Evolutionary conservation across 2,797 vertebrate genomes (phyloP), one percentile per base, ranked within the genome.

Genomic region (Diglossa cyanea): DNA sequence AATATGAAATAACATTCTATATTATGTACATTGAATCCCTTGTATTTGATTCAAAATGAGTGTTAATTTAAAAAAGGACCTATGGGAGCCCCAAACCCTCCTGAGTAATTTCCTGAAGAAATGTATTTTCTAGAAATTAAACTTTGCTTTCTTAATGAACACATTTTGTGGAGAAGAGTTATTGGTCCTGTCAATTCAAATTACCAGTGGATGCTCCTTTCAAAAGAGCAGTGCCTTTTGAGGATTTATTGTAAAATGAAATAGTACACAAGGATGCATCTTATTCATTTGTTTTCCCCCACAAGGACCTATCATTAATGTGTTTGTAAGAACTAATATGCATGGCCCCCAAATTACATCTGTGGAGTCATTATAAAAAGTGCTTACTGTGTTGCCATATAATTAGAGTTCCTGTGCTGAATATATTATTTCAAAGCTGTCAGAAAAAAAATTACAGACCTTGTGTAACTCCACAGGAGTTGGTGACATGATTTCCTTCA

Each of bases 381-480:
- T 88, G 93, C 85, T 93, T 94, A 95, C 87, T 95, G 40, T 72
- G 75, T 57, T 75, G 80, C 81, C 73, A 88, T 53, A 51, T 79
- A 95, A 94, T 93, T 85, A 93, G 80, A 80, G 70, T 91, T 73
- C 78, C 70, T 83, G 30, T 44, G 48, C 73, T 86, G 93, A 88
- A 96, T 81, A 30, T 73, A 82, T 88, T 92, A 92, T 42, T 90
- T 89, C 60, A 79, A 77, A 95, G 48, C 61, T 75, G 58, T 47
- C 90, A 93, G 78, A 94, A 93, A 44, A 93, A 87, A 79, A 90
- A 48, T 48, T 88, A 93, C 97, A 97, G 88, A 99, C 99, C 99
- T 99, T 99, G 97, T 99, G 99, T 91, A 99, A 98, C 96, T 99
- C 99, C 97, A 99, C 99, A 25, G 99, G 99, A 93, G 98, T 99